Percentiles rank a stretch among this genome's conserved stretches.
phyloP scores from a whole-genome alignment of 2,888 invertebrate species.

The Bombylius discolor region DNA sequence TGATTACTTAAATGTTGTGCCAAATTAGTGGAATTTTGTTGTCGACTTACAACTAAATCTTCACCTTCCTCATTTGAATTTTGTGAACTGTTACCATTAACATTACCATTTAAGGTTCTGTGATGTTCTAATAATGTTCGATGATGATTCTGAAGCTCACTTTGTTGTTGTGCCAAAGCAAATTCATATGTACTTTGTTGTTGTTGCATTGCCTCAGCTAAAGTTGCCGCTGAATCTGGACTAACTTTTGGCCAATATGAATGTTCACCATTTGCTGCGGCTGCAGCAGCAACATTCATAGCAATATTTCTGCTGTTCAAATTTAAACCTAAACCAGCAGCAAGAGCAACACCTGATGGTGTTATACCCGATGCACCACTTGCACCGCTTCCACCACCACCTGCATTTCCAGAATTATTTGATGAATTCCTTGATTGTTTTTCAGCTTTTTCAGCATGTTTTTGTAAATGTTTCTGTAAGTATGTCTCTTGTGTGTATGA shows the following conservation, averaged over 20 bases:
- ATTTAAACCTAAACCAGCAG: constrained; percentile 26
- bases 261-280: constrained; percentile 42
- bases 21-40: constrained; percentile 21
- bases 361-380: constrained; percentile 17
- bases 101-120: constrained; percentile 24
- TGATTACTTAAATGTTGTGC: constrained; percentile 6
- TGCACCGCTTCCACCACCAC: constrained; percentile 29
- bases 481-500: constrained; percentile 99
- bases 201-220: constrained; percentile 50
- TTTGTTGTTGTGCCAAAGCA: constrained; percentile 41
- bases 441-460: constrained; percentile 87
- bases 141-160: constrained; percentile 31
- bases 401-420: constrained; percentile 38
- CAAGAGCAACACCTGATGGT: constrained; percentile 21
- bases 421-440: constrained; percentile 51
- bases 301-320: constrained; percentile 17
- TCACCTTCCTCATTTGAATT: constrained; percentile 34
- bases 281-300: constrained; percentile 28
- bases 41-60: constrained; percentile 32
- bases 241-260: constrained; percentile 82
- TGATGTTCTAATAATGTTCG: constrained; percentile 53
- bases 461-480: constrained; percentile 98
- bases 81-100: constrained; percentile 23
- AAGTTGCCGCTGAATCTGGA: constrained; percentile 52
- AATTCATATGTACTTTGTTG: constrained; percentile 32